Base-by-base conservation (phyloP, 2,797 vertebrate genomes). In the Astyanax mexicanus region DNA sequence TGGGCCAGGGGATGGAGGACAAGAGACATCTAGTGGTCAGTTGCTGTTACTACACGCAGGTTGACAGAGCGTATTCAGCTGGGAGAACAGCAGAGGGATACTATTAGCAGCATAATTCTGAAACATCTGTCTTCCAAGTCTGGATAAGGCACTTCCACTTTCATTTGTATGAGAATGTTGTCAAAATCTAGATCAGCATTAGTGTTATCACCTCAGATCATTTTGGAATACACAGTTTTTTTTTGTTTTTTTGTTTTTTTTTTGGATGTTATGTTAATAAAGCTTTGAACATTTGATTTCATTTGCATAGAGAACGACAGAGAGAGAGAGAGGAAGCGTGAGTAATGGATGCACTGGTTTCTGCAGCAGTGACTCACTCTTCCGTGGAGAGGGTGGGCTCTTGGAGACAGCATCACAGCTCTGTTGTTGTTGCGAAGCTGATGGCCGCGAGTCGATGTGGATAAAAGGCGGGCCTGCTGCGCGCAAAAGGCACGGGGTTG, bases 11-110 rank as follows among this genome's bases (percentile, higher is more conserved):
- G n/a, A 72, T 92, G 86, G 92, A 90, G 83, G 82, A 81, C 74
- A 87, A 91, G 93, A 90, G 93, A 91, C 93, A 85, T 86, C 93
- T 87, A 83, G 91, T 92, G 93, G 89, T 85, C 85, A 68, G 45
- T 6, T 1, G 35, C 15, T 81, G 69, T 78, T 67, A 84, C 81
- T 88, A 75, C 91, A 88, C 23, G 4, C 17, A 13, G 35, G 6
- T 45, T 29, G 5, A 32, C 29, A 69, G 47, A 40, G 21, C 12
- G 0, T 55, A 55, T 57, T 32, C 8, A n/a, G 2, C 35, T 12
- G 37, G 47, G 6, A 42, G 15, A 40, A 6, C 25, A 27, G 38
- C 21, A 62, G 45, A 25, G 3, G 3, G 15, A 4, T 29, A 10
- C 15, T 17, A 11, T 32, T n/a, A 11, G 40, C 23, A n/a, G 29